Percentiles rank a stretch among this genome's conserved stretches.
Conservation (phyloP, 2,888 invertebrate genomes). For the Andrena bucephala region DNA sequence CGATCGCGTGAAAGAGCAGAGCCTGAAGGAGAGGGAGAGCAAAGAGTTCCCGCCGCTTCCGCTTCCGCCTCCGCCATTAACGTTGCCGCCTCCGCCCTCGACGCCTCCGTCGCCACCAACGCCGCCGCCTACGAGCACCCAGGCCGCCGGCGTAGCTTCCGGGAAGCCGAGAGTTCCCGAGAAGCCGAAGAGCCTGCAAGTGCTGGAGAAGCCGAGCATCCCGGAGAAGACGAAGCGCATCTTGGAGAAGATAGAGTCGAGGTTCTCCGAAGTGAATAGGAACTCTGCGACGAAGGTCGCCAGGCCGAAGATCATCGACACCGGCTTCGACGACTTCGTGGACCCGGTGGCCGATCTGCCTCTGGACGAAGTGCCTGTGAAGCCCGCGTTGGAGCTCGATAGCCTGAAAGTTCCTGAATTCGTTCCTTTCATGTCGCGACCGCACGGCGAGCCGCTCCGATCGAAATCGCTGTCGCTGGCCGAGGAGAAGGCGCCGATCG, state of each 20-base stretch:
- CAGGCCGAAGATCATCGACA: constrained; percentile 82
- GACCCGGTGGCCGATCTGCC: constrained; percentile 84
- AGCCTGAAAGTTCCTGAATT: constrained; percentile 83
- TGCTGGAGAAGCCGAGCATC: constrained; percentile 81
- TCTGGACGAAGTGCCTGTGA: constrained; percentile 82
- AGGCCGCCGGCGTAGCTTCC: neutral
- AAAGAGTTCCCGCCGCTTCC: neutral
- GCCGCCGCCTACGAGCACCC: neutral
- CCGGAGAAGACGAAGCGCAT: constrained; percentile 84
- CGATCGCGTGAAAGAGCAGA: neutral
- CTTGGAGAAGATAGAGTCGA: constrained; percentile 82
- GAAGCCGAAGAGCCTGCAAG: constrained; percentile 71
- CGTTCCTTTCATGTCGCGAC: constrained; percentile 81
- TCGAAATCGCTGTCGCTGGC: constrained; percentile 83
- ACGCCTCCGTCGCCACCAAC: neutral
- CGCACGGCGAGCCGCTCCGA: constrained; percentile 82
- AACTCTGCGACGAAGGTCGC: constrained; percentile 76
- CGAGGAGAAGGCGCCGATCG: constrained; percentile 84
- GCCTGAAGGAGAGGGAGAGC: constrained; percentile 3
- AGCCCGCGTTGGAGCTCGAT: constrained; percentile 82
- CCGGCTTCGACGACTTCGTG: constrained; percentile 83
- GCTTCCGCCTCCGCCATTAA: too few relatives aligned
- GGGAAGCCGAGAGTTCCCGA: constrained; percentile 54
- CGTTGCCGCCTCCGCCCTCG: too few relatives aligned
- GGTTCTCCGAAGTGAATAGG: constrained; percentile 79